phyloP scores from a whole-genome alignment of 2,113 vertebrate genomes.

The Pantherophis guttatus region DNA sequence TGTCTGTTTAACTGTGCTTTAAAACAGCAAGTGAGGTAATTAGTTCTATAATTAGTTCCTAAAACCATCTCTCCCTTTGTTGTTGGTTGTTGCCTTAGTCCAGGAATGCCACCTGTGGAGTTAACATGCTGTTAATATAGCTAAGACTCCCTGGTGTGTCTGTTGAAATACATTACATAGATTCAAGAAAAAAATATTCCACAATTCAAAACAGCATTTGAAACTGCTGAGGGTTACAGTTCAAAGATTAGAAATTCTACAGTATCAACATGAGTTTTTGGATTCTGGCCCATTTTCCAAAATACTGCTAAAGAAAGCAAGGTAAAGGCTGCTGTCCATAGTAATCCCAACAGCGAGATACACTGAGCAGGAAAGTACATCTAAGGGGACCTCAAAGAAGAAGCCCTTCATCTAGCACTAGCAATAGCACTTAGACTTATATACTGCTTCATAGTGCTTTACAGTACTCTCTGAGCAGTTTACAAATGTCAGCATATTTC shows the following conservation, averaged over 20 bases:
- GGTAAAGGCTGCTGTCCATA: not conserved
- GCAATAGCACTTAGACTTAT: not conserved
- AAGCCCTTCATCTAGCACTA: not conserved
- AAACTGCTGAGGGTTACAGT: not conserved
- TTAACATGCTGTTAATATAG: not conserved
- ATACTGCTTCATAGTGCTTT: not conserved
- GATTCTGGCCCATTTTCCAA: not conserved
- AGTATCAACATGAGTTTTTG: not conserved
- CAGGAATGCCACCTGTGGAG: not conserved
- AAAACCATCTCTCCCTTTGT: not conserved
- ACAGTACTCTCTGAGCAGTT: not conserved
- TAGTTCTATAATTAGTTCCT: conserved; percentile 1
- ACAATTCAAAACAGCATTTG: not conserved
- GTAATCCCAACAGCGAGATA: not conserved
- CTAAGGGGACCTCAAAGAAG: not conserved
- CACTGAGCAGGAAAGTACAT: not conserved
- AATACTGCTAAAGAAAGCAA: not conserved
- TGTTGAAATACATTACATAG: not conserved
- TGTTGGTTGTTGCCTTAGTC: not conserved
- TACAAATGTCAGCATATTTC: not conserved
- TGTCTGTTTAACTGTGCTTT: not conserved
- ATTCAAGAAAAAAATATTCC: not conserved
- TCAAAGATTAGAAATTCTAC: not conserved
- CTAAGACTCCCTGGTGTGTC: too few relatives aligned
- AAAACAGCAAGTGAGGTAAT: not conserved